phyloP scores from a whole-genome alignment of 2,888 invertebrate species.

The Prosapia bicincta region DNA sequence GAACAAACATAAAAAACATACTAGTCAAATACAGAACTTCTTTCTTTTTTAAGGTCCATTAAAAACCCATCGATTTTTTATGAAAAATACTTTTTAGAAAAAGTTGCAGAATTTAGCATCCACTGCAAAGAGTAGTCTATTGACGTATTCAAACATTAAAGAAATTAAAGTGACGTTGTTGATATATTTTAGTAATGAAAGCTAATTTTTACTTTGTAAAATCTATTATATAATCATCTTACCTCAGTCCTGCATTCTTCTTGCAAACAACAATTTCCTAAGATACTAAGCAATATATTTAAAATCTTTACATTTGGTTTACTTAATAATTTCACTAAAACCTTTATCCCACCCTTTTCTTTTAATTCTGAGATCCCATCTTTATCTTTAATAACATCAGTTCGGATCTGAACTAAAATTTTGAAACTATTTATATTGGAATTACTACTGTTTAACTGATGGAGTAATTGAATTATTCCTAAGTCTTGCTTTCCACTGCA shows the following conservation, averaged over 20 bases:
- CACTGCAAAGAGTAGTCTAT: no score
- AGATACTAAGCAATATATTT: constrained; percentile 71
- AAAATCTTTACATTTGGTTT: constrained; percentile 66
- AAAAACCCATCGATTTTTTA: no score
- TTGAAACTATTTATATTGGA: constrained; percentile 38
- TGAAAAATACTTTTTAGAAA: no score
- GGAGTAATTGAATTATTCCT: neutral
- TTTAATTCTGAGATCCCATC: constrained; percentile 46
- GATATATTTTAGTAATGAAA: no score
- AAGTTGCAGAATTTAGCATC: no score
- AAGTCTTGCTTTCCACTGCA: neutral
- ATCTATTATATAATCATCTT: no score
- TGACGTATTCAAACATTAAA: no score
- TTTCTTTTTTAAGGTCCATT: no score
- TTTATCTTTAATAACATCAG: constrained; percentile 49
- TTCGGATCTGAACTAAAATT: constrained; percentile 51
- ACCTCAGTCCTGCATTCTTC: constrained; percentile 64
- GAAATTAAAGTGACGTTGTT: no score
- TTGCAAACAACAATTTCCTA: constrained; percentile 77
- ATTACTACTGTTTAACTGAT: neutral
- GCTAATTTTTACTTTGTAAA: no score
- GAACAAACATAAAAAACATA: no score
- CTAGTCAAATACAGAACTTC: no score
- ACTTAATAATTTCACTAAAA: constrained; percentile 59
- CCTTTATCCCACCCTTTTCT: constrained; percentile 47